phyloP scores from a whole-genome alignment of 2,888 invertebrate species.

The Ellobium chinense region DNA sequence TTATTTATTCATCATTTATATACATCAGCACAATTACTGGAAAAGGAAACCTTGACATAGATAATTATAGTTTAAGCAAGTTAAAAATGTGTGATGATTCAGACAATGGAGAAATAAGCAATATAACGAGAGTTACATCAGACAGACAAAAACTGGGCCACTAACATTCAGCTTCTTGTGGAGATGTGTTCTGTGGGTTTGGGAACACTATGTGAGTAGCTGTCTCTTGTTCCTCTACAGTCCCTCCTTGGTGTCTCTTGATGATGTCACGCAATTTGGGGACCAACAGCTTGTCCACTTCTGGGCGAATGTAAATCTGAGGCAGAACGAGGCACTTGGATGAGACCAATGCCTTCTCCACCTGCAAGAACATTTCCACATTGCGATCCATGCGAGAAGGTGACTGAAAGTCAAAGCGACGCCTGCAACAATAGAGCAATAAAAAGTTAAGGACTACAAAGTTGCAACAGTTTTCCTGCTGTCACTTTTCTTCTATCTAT shows the following conservation, averaged over 20 bases:
- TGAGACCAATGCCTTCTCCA: constrained; percentile 86
- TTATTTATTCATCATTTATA: too few relatives aligned
- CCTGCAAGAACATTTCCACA: constrained; percentile 89
- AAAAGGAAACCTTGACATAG: too few relatives aligned
- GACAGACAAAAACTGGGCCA: not conserved
- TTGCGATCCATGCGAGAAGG: constrained; percentile 94
- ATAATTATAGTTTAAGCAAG: not conserved
- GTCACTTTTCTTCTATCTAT: too few relatives aligned
- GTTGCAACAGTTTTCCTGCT: too few relatives aligned
- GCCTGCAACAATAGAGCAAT: too few relatives aligned
- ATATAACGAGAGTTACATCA: not conserved
- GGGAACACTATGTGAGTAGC: constrained; percentile 90
- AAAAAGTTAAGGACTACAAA: too few relatives aligned
- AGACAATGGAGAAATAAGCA: not conserved
- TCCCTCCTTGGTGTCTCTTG: constrained; percentile 90
- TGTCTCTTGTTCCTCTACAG: constrained; percentile 90
- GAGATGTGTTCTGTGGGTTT: constrained; percentile 22
- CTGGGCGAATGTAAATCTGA: constrained; percentile 86
- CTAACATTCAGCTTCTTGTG: constrained; percentile 30
- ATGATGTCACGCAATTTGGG: constrained; percentile 92
- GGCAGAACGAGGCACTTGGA: constrained; percentile 90
- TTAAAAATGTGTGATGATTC: not conserved
- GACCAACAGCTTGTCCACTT: constrained; percentile 87
- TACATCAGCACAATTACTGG: too few relatives aligned
- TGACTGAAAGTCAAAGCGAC: constrained; percentile 90